phyloP scores from a whole-genome alignment of 2,888 invertebrate genomes.

The Hirtodrosophila confusa region DNA sequence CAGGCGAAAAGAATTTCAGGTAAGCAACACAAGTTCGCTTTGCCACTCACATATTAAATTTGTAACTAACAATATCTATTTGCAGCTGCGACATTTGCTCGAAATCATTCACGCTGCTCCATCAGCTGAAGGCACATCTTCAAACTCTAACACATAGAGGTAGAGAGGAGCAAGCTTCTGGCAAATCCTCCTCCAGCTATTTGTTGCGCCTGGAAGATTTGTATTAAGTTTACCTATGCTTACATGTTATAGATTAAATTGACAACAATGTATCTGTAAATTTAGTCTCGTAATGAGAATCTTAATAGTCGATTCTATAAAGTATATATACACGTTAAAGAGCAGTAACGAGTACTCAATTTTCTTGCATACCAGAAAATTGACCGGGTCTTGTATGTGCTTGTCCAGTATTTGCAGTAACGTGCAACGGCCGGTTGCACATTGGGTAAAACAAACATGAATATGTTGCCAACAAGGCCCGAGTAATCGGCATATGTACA shows the following conservation, averaged over 20 bases:
- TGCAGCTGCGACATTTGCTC: conserved; percentile 76
- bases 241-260: not conserved
- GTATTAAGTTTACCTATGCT: conserved; percentile 19
- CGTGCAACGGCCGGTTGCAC: too few species aligned
- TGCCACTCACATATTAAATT: too few species aligned
- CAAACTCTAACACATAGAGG: conserved; percentile 79
- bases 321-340: too few species aligned
- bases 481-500: too few species aligned
- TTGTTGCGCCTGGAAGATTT: conserved; percentile 3
- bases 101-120: conserved; percentile 81
- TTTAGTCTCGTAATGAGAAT: not conserved
- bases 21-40: conserved; percentile 35
- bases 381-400: too few species aligned
- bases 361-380: too few species aligned
- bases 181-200: conserved; percentile 15
- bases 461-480: too few species aligned
- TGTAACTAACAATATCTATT: too few species aligned
- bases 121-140: conserved; percentile 82
- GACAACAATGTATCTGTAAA: not conserved
- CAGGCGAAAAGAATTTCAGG: conserved; percentile 70
- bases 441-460: too few species aligned
- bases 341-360: too few species aligned
- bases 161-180: conserved; percentile 59
- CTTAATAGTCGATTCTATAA: not conserved
- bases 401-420: too few species aligned